These are phyloP conservation scores for Limnodromus scolopaceus DNA, from an alignment of 2,797 vertebrate species.

Conservation along the genomic window DNA sequence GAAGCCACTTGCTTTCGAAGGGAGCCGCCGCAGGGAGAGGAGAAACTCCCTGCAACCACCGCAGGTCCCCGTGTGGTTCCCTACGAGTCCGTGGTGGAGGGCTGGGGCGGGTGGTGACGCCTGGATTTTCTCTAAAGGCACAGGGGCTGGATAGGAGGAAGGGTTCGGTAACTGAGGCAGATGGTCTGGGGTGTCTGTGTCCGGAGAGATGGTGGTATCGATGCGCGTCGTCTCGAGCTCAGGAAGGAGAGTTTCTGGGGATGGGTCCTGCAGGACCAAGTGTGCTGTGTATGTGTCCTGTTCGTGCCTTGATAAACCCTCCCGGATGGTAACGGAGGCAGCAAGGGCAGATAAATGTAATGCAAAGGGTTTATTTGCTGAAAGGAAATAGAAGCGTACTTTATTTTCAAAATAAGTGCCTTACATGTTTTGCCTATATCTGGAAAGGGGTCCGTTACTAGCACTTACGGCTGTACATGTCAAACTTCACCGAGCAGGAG, in stretches of 20 bases:
- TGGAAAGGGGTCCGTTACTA: not conserved
- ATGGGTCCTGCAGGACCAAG: not conserved
- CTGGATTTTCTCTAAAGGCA: not conserved
- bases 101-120: not conserved
- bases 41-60: not conserved
- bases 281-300: not conserved
- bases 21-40: not conserved
- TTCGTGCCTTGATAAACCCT: not conserved
- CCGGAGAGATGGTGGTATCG: not conserved
- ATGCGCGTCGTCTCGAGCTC: not conserved
- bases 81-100: rapidly evolving
- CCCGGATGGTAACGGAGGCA: not conserved
- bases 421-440: not conserved
- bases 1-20: not conserved
- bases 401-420: not conserved
- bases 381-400: not conserved
- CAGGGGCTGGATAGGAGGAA: not conserved
- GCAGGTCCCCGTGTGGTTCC: not conserved
- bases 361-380: not conserved
- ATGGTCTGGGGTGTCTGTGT: not conserved
- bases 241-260: not conserved
- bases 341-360: conserved; percentile 19
- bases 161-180: not conserved
- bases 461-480: not conserved
- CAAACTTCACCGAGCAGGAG: not conserved